Evolutionary conservation across 64 coral and sea anemone species (phyloP), one percentile per base, ranked within the genome.

Genomic region (Stylophora pistillata): DNA sequence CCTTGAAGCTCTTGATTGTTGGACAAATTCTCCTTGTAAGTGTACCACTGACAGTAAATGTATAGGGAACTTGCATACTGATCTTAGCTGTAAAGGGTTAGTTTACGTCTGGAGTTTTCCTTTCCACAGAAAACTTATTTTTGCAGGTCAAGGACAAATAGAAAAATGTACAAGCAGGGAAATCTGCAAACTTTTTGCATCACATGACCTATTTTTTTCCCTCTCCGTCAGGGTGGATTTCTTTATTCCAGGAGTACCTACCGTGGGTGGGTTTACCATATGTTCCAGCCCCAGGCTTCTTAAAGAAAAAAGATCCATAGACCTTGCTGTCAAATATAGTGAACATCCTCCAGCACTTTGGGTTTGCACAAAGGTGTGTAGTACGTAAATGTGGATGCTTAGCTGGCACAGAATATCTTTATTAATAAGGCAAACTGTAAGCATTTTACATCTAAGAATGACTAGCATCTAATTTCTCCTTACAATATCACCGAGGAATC

Each of bases 211-310:
- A 61, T 25, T 17, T 23, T 87, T 34, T 73, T 5, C 31, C 68
- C 64, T 58, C 16, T 20, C 20, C 17, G 68, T 68, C 47, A 97
- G 95, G 95, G 95, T 97, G 16, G 95, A 97, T 90, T 97, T 97
- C 59, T 90, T 97, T 59, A 93, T 93, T 87, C 95, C 95, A 61
- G 95, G 95, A 14, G 21, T 97, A 31, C 52, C 87, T 31, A 88
- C 84, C 76, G 91, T 97, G 79, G 95, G 95, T 79, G 95, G 95
- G 29, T 97, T 93, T 80, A 90, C 95, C 10, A 89, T 97, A 14
- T 97, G 95, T 57, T 97, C 95, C 18, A 82, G 81, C 33, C 95
- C 91, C 55, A 90, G 79, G 70, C 2, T 58, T 13, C 74, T 97
- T 23, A 71, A 76, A 13, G 55, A 83, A 20, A 41, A 27, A 20